These are phyloP conservation scores for Erebia ligea DNA, from an alignment of 2,888 invertebrate genomes.

Conservation along the genomic window DNA sequence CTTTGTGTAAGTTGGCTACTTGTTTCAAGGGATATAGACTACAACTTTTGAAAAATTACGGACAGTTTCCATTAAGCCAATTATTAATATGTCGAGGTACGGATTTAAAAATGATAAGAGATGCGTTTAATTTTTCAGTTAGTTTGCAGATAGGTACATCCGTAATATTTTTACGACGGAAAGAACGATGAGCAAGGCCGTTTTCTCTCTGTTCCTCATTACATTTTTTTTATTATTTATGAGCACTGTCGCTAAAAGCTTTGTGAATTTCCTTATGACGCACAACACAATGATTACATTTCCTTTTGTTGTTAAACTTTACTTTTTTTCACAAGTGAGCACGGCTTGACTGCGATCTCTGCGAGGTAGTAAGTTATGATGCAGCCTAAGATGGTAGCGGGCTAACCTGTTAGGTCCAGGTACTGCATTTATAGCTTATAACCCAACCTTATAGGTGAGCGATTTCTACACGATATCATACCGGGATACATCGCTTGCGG, in stretches of 20 bases:
- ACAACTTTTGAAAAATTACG: slow-evolving; percentile 6
- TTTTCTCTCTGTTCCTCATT: slow-evolving; percentile 9
- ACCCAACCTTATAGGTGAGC: no score
- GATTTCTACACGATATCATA: no score
- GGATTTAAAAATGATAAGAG: slow-evolving; percentile 1
- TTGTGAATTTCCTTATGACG: neutral
- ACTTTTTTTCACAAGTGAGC: neutral
- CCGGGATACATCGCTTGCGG: no score
- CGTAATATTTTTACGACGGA: neutral
- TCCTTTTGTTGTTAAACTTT: neutral
- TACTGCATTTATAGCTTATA: no score
- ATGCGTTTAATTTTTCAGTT: slow-evolving; percentile 12
- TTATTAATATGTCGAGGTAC: neutral
- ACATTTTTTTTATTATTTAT: slow-evolving; percentile 9
- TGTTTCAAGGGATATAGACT: neutral
- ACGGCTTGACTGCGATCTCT: no score
- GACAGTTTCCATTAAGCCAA: slow-evolving; percentile 5
- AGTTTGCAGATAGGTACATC: slow-evolving; percentile 2
- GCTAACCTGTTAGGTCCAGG: no score
- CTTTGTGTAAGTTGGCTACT: no score
- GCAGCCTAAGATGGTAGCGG: no score
- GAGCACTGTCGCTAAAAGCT: neutral
- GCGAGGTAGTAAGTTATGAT: no score
- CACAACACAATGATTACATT: neutral
- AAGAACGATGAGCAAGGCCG: neutral